Conservation (phyloP, 2,888 invertebrate genomes). For the Lycaena phlaeas region DNA sequence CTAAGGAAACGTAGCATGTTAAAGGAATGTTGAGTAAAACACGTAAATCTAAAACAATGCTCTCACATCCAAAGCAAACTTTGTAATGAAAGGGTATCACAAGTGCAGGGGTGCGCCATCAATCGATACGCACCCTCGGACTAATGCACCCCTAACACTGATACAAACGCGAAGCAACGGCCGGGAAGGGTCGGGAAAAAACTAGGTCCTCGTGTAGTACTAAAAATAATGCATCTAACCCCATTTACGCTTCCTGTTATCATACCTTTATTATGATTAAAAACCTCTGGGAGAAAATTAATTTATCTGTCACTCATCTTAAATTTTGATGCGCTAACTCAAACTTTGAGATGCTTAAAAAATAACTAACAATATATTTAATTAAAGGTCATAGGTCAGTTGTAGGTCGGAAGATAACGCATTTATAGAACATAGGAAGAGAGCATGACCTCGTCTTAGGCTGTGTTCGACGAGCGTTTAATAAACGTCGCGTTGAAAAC, state of each 20-base stretch:
- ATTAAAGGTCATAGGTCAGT: too few relatives aligned
- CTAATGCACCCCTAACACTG: constrained; percentile 52
- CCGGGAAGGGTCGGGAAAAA: constrained; percentile 18
- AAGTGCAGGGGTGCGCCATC: constrained; percentile 38
- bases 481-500: too few relatives aligned
- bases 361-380: too few relatives aligned
- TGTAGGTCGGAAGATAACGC: too few relatives aligned
- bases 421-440: too few relatives aligned
- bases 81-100: constrained; percentile 51
- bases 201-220: constrained; percentile 20
- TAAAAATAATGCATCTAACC: neutral
- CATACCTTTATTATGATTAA: neutral
- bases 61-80: constrained; percentile 31
- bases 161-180: constrained; percentile 24
- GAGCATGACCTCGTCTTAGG: too few relatives aligned
- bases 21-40: too few relatives aligned
- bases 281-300: neutral
- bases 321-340: too few relatives aligned
- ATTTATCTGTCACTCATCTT: too few relatives aligned
- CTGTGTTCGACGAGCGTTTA: too few relatives aligned
- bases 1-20: too few relatives aligned
- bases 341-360: too few relatives aligned
- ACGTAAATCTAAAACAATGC: constrained; percentile 37
- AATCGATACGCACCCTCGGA: constrained; percentile 67
- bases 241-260: neutral